A percentile compares a stretch with the other conserved stretches of the same genome.
These are phyloP conservation scores for Abramis brama DNA, from an alignment of 2,113 vertebrate genomes.

Conservation along the genomic window DNA sequence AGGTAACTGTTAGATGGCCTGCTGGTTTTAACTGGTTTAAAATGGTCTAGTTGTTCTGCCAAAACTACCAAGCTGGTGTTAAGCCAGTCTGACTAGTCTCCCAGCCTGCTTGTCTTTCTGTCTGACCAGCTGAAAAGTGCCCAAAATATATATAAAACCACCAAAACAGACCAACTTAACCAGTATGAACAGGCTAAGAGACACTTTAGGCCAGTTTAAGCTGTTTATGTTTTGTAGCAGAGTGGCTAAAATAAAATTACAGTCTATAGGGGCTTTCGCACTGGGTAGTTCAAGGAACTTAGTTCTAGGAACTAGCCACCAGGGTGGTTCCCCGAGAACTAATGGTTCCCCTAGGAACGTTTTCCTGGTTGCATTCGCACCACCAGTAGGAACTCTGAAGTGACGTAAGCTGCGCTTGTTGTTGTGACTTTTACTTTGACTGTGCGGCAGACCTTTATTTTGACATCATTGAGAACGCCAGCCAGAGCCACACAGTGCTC, in stretches of 20 bases:
- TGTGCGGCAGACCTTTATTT: no score
- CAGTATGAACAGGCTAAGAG: background rate
- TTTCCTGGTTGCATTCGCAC: no score
- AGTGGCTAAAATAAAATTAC: conserved; percentile 7
- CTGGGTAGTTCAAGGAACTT: no score
- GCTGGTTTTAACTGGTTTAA: background rate
- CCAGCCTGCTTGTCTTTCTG: background rate
- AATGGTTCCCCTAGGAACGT: no score
- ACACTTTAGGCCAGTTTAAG: background rate
- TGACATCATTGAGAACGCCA: no score
- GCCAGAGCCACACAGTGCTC: no score
- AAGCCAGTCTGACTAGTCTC: background rate
- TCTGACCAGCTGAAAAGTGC: background rate
- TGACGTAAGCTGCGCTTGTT: no score
- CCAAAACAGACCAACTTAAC: background rate
- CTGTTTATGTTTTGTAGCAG: background rate
- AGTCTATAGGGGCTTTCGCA: background rate
- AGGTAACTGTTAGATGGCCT: background rate
- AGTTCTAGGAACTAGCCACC: no score
- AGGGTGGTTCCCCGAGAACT: no score
- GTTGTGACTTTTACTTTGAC: no score
- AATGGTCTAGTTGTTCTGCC: background rate
- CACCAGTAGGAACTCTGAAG: no score
- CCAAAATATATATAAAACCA: background rate
- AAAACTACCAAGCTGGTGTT: background rate